phyloP scores from a whole-genome alignment of 1,140 invertebrate genomes.

The Drosophila ercepeae region DNA sequence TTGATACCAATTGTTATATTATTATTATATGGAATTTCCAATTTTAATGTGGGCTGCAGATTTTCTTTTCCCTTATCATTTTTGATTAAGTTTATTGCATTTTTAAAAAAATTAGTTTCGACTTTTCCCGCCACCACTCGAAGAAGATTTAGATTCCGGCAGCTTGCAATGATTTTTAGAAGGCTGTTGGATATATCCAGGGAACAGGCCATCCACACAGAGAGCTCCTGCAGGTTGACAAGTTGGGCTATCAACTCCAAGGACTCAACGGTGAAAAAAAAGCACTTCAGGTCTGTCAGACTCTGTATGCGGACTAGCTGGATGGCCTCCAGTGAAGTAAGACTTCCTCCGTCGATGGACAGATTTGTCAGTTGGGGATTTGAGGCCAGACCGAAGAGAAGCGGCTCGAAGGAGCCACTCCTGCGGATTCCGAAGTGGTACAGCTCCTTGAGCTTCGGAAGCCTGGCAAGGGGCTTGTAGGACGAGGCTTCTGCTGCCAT shows the following conservation, averaged over 20 bases:
- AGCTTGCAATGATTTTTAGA: conserved; percentile 35
- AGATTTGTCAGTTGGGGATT: conserved; percentile 35
- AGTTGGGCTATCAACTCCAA: conserved; percentile 41
- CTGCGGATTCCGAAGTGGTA: conserved; percentile 45
- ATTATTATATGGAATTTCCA: conserved; percentile 35
- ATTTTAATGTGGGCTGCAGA: conserved; percentile 11
- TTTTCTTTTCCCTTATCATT: background rate
- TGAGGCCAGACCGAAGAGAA: conserved; percentile 34
- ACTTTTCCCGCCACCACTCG: conserved; percentile 37
- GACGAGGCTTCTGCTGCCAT: conserved; percentile 39
- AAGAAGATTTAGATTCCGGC: conserved; percentile 39
- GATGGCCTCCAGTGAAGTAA: conserved; percentile 24
- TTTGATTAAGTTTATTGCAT: conserved; percentile 20
- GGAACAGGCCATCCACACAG: conserved; percentile 51
- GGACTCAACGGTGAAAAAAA: conserved; percentile 32
- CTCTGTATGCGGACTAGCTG: conserved; percentile 39
- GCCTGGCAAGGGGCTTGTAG: conserved; percentile 32
- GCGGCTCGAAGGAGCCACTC: conserved; percentile 47
- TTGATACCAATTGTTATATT: conserved; percentile 1
- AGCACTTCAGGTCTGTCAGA: conserved; percentile 55
- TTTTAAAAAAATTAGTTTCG: conserved; percentile 13
- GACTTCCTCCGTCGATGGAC: conserved; percentile 57
- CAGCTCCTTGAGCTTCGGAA: conserved; percentile 39
- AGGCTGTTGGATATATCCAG: conserved; percentile 47
- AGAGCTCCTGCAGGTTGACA: conserved; percentile 33